These are phyloP conservation scores for Oxyura jamaicensis DNA, from an alignment of 2,113 vertebrate genomes.

Conservation along the genomic window DNA sequence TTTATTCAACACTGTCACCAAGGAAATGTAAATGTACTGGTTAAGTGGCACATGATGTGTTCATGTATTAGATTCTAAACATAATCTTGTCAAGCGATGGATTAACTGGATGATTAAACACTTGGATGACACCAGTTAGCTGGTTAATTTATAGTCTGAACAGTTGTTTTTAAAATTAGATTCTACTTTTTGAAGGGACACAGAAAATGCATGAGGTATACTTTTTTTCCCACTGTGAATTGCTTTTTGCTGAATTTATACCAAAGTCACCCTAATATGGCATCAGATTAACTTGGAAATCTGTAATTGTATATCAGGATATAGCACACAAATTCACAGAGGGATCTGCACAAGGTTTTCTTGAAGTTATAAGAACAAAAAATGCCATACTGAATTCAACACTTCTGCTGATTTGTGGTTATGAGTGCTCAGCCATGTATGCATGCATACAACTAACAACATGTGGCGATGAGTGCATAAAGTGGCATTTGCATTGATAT, in stretches of 20 bases:
- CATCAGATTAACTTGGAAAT: neutral
- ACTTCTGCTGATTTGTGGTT: neutral
- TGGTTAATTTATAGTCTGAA: neutral
- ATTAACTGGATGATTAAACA: neutral
- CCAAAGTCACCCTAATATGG: neutral
- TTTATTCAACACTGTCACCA: neutral
- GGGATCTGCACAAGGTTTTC: neutral
- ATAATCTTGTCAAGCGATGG: neutral
- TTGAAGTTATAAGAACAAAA: neutral
- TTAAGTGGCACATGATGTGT: neutral
- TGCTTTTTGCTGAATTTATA: neutral
- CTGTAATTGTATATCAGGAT: neutral
- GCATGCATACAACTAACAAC: neutral
- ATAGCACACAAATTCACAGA: neutral
- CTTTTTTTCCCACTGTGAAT: neutral
- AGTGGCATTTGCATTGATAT: conserved; percentile 32
- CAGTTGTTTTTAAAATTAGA: neutral
- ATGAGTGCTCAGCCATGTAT: conserved; percentile 2
- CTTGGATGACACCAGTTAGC: neutral
- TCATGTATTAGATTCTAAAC: neutral
- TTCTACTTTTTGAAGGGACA: neutral
- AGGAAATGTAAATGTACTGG: neutral
- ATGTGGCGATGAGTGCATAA: neutral
- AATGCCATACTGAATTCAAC: neutral
- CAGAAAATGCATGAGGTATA: neutral